Percentiles rank a stretch among this genome's conserved stretches.
phyloP scores from a whole-genome alignment of 2,113 vertebrate genomes.

The Danionella cerebrum region DNA sequence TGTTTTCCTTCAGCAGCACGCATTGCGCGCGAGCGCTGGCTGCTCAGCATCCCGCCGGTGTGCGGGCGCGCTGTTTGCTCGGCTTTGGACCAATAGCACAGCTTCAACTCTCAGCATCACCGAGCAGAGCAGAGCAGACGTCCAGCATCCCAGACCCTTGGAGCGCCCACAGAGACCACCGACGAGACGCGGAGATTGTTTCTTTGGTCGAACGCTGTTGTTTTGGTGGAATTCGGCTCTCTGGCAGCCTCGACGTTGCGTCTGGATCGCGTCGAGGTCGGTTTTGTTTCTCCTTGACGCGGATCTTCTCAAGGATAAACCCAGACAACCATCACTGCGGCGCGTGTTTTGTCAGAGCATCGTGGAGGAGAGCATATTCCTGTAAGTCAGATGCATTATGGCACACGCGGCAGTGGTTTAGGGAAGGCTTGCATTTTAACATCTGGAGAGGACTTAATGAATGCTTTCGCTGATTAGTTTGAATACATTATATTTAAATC shows the following conservation, averaged over 20 bases:
- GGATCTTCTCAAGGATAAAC: conserved; percentile 26
- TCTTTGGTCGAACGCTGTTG: not conserved
- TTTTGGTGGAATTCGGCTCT: conserved; percentile 16
- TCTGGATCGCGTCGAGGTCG: conserved; percentile 38
- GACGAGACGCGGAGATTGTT: conserved; percentile 26
- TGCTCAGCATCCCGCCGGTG: not conserved
- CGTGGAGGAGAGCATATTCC: conserved; percentile 10
- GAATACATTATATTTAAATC: not conserved
- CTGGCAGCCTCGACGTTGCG: conserved; percentile 26
- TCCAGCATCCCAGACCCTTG: conserved; percentile 44
- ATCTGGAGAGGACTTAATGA: too few species aligned
- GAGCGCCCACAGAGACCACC: conserved; percentile 41
- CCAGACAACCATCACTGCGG: conserved; percentile 42
- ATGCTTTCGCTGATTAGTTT: too few species aligned
- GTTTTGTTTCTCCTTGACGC: conserved; percentile 29
- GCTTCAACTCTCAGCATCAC: conserved; percentile 51
- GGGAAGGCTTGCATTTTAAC: too few species aligned
- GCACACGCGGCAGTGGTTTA: too few species aligned
- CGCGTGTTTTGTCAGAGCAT: conserved; percentile 18
- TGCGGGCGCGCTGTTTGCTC: not conserved
- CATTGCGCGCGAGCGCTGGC: conserved; percentile 2
- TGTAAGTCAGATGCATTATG: conserved; percentile 22
- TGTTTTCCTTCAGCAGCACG: conserved; percentile 26
- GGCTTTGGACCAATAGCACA: conserved; percentile 56
- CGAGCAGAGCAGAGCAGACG: conserved; percentile 56